Evolutionary conservation across 2,888 invertebrate species (phyloP), one percentile per base, ranked within the genome.

Genomic region (Spodoptera exigua): DNA sequence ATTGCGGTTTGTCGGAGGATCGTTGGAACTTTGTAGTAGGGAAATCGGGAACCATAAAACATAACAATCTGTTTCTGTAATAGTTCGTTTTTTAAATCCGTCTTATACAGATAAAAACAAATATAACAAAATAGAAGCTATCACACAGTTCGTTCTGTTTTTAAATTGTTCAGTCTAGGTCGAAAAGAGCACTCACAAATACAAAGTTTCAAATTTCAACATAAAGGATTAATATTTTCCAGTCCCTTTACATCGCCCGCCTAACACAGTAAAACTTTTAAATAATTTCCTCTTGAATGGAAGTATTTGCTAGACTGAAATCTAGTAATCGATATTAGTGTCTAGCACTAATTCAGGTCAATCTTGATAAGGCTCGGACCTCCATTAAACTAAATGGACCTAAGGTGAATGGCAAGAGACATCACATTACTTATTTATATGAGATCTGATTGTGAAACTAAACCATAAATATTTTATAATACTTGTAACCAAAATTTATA

Each of bases 361-460:
- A 82, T 83, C 80, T 79, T 76, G 80, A 82, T 83, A 75, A 74
- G 60, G 59, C 72, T 74, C 65, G 71, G 76, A 77, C 77, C 81
- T 69, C 80, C 69, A 84, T 83, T 84, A 81, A 75, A 81, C 63
- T 67, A 81, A 85, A 85, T 82, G 73, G 74, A 67, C 73, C 74
- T 70, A 67, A 71, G 80, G 76, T 82, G 78, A 78, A 74, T 70
- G 76, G 71, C 78, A 76, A 76, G 74, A 74, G 76, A 79, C 70
- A 71, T 72, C 61, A 61, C 76, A 82, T 83, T 77, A 79, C 74
- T 80, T 81, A 80, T 76, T 72, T 72, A 39, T 76, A 76, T 79
- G 71, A 72, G 76, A 74, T 61, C 74, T 68, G 55, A 58, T 3
- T 47, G 60, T 63, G 65, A 63, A 35, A 63, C 56, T 52, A 61